phyloP scores from a whole-genome alignment of 1,140 invertebrate genomes.

The Patella vulgata region DNA sequence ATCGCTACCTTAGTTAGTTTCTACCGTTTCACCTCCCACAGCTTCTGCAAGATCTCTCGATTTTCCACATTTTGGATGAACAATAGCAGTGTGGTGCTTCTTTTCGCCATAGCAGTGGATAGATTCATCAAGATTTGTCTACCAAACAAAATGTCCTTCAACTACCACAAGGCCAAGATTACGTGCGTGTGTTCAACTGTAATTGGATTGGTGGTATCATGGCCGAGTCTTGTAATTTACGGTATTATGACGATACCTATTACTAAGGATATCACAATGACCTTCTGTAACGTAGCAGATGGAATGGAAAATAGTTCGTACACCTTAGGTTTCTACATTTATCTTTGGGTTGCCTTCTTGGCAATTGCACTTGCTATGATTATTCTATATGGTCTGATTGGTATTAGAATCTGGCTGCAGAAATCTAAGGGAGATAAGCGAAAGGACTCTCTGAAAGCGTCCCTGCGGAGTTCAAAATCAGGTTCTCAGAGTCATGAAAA shows the following conservation, averaged over 20 bases:
- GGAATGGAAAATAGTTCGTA: conserved; percentile 27
- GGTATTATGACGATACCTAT: conserved; percentile 35
- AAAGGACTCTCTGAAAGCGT: conserved; percentile 2
- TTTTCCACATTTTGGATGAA: conserved; percentile 47
- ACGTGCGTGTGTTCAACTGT: conserved; percentile 38
- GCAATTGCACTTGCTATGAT: conserved; percentile 28
- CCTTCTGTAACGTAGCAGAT: conserved; percentile 37
- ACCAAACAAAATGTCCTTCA: conserved; percentile 37
- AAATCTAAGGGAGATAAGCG: conserved; percentile 8
- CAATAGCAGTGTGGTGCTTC: conserved; percentile 35
- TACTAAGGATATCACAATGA: conserved; percentile 16
- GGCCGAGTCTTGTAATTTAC: conserved; percentile 48
- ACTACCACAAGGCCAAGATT: conserved; percentile 32
- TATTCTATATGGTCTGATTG: conserved; percentile 31
- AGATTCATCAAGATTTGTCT: conserved; percentile 53
- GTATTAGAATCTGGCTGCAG: conserved; percentile 22
- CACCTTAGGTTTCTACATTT: conserved; percentile 34
- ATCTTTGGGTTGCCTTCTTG: conserved; percentile 34
- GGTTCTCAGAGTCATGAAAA: neutral
- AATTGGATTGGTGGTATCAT: conserved; percentile 38
- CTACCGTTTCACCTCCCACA: conserved; percentile 40
- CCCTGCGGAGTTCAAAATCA: neutral
- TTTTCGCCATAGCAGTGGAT: conserved; percentile 53
- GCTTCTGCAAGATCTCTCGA: conserved; percentile 47
- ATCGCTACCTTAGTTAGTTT: conserved; percentile 40